Conservation (phyloP, 2,113 vertebrate species). For the Phocoena sinus region DNA sequence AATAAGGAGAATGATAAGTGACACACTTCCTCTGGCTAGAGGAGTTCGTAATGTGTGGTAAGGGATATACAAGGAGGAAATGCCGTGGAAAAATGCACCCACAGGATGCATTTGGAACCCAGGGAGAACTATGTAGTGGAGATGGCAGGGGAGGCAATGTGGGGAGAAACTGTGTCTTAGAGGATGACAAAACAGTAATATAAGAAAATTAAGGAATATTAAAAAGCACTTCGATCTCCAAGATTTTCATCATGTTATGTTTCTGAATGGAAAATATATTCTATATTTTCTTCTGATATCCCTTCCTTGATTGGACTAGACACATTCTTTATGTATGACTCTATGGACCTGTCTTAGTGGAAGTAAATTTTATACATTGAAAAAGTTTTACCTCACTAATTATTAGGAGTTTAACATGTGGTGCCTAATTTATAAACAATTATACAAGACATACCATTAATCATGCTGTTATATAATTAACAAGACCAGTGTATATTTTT, state of each 20-base stretch:
- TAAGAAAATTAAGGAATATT: neutral
- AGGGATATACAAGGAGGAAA: neutral
- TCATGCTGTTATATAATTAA: conserved; percentile 64
- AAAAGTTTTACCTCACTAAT: conserved; percentile 38
- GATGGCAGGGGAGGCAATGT: neutral
- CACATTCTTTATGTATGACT: neutral
- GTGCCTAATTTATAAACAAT: conserved; percentile 61
- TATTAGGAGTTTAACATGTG: conserved; percentile 18
- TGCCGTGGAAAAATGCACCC: no score
- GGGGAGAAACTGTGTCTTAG: neutral
- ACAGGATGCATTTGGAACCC: neutral
- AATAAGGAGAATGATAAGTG: neutral
- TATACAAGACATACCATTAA: conserved; percentile 57
- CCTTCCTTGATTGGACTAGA: neutral
- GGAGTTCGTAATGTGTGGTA: neutral
- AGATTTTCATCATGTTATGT: neutral
- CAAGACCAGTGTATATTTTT: conserved; percentile 47
- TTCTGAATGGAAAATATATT: neutral
- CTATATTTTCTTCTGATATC: neutral
- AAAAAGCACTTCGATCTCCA: neutral
- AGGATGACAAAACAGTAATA: neutral
- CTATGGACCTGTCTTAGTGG: neutral
- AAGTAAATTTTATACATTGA: neutral
- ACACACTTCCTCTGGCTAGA: neutral
- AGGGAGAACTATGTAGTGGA: neutral